These are phyloP conservation scores for Alloplasta piceator DNA, from an alignment of 2,888 invertebrate genomes.

Conservation along the genomic window DNA sequence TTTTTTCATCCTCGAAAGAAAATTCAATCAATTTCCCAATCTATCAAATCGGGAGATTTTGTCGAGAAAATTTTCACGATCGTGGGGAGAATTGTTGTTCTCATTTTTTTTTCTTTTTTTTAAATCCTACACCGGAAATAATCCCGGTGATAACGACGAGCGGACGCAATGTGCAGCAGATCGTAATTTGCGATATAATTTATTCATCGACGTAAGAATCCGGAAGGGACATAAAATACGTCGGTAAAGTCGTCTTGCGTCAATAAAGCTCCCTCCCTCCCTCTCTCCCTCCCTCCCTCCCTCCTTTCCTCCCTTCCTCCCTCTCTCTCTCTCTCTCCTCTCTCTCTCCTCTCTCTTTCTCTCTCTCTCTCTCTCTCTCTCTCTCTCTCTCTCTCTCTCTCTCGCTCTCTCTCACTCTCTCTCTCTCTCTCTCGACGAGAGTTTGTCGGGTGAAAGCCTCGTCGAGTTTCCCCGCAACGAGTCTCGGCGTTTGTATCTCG, in stretches of 20 bases:
- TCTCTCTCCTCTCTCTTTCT: neutral
- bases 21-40: neutral
- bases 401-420: neutral
- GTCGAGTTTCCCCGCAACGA: too few species aligned
- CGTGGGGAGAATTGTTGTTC: too few species aligned
- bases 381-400: neutral
- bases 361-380: neutral
- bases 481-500: too few species aligned
- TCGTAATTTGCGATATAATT: slow-evolving; percentile 35
- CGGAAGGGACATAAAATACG: slow-evolving; percentile 49
- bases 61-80: too few species aligned
- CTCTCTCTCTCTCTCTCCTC: neutral
- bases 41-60: too few species aligned
- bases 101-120: too few species aligned
- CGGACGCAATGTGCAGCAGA: neutral
- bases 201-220: slow-evolving; percentile 46
- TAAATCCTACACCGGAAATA: neutral
- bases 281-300: slow-evolving; percentile 22
- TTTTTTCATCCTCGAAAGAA: neutral
- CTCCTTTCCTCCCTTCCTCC: neutral
- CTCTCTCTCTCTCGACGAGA: neutral
- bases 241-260: slow-evolving; percentile 8
- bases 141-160: neutral
- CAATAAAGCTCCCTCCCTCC: slow-evolving; percentile 48
- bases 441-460: too few species aligned